Evolutionary conservation across 2,888 invertebrate species (phyloP).

Genomic region (Zygothrica quintamaculata): DNA sequence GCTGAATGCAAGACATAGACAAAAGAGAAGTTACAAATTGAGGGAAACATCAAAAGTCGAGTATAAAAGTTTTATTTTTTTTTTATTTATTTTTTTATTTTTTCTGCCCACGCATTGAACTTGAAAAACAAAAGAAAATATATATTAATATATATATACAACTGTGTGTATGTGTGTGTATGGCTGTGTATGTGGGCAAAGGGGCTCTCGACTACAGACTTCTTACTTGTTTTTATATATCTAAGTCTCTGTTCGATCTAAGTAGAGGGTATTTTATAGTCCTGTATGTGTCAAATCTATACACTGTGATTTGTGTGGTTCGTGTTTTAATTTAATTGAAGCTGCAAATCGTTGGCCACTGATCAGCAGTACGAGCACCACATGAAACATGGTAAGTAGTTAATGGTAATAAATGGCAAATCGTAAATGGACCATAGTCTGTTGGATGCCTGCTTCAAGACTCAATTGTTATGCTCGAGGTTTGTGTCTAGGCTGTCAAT

Average conservation of each 20-base stretch:
- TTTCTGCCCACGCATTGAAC: constrained; percentile 69
- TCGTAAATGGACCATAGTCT: constrained; percentile 72
- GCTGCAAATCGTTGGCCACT: constrained; percentile 60
- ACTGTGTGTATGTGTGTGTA: no score
- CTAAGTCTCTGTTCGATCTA: no score
- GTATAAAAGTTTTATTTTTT: constrained; percentile 23
- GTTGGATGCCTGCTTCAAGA: constrained; percentile 73
- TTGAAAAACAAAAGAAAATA: no score
- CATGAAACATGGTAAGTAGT: constrained; percentile 55
- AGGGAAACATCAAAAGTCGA: constrained; percentile 17
- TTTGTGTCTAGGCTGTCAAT: constrained; percentile 68
- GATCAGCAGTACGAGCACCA: constrained; percentile 26
- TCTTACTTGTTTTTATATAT: no score
- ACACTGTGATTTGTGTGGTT: constrained; percentile 38
- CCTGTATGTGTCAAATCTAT: neutral
- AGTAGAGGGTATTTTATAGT: constrained; percentile 6
- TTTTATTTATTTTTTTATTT: no score
- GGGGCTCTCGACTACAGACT: no score
- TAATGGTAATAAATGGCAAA: constrained; percentile 42
- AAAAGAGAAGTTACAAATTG: constrained; percentile 1
- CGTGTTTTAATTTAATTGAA: constrained; percentile 53
- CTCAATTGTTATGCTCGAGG: constrained; percentile 67
- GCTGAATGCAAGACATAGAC: constrained; percentile 22
- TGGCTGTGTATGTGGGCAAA: no score
- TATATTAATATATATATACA: no score